A percentile compares a stretch with the other conserved stretches of the same genome.
These are phyloP conservation scores for Cryptomyrus ogoouensis DNA, from an alignment of 2,113 vertebrate genomes.

Conservation along the genomic window DNA sequence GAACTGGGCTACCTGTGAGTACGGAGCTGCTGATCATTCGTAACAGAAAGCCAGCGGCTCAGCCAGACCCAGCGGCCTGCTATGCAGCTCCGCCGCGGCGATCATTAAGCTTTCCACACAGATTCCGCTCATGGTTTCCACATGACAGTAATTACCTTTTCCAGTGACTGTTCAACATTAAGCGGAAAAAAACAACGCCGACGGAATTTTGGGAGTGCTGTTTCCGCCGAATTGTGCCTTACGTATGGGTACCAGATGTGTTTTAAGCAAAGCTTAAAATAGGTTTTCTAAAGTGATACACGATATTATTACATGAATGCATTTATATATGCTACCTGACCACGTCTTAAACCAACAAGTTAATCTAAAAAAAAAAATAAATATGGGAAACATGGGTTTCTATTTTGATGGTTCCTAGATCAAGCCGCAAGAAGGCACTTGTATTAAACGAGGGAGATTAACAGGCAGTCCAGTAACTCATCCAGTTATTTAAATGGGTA, in stretches of 20 bases:
- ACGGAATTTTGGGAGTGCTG: not conserved
- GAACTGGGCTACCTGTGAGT: not conserved
- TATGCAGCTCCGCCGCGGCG: not conserved
- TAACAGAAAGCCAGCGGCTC: not conserved
- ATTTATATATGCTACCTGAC: not conserved
- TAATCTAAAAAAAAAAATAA: not conserved
- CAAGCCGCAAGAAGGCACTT: not conserved
- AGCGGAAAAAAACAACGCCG: slow-evolving; percentile 3
- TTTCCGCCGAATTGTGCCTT: not conserved
- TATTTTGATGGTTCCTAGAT: not conserved
- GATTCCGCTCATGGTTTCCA: slow-evolving; percentile 1
- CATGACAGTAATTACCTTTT: slow-evolving; percentile 6
- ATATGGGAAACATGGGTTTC: not conserved
- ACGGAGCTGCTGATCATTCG: not conserved
- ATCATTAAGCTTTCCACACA: not conserved
- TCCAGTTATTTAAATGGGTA: not conserved
- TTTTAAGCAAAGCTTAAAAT: not conserved
- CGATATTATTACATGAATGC: not conserved
- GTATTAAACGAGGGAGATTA: not conserved
- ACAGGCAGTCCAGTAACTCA: not conserved
- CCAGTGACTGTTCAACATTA: not conserved
- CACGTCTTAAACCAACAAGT: not conserved
- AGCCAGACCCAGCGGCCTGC: not conserved
- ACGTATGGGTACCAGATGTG: not conserved
- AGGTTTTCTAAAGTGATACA: not conserved